Evolutionary conservation across 2,888 invertebrate genomes (phyloP).

Genomic region (Hydropsyche betteni): DNA sequence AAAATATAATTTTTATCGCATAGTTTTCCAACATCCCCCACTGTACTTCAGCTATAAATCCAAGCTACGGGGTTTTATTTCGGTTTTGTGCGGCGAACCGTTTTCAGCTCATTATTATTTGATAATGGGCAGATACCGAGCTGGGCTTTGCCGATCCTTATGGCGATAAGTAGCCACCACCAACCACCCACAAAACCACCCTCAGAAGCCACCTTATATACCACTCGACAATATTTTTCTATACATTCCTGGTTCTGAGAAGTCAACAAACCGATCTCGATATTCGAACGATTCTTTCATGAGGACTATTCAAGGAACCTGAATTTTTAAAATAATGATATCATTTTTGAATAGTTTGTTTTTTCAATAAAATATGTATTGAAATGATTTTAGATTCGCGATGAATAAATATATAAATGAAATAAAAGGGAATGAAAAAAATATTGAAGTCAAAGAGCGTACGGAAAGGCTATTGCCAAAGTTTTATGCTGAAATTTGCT

Average conservation of each 20-base stretch:
- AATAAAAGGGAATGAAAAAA: neutral
- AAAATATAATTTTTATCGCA: too few species aligned
- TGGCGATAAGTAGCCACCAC: slow-evolving; percentile 18
- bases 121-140: slow-evolving; percentile 47
- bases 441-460: neutral
- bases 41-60: slow-evolving; percentile 25
- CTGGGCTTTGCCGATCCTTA: slow-evolving; percentile 21
- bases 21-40: neutral
- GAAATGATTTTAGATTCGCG: neutral
- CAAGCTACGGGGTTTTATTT: slow-evolving; percentile 44
- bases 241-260: too few species aligned
- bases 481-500: slow-evolving; percentile 15
- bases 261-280: too few species aligned
- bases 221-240: too few species aligned
- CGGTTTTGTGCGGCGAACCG: slow-evolving; percentile 48
- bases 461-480: slow-evolving; percentile 27
- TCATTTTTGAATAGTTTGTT: neutral
- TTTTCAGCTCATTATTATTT: slow-evolving; percentile 51
- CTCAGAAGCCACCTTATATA: neutral
- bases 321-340: too few species aligned
- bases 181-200: slow-evolving; percentile 12
- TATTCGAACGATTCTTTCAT: too few species aligned
- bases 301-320: too few species aligned
- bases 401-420: neutral
- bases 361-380: neutral